phyloP scores from a whole-genome alignment of 1,140 invertebrate genomes.

The Bombus pascuorum region DNA sequence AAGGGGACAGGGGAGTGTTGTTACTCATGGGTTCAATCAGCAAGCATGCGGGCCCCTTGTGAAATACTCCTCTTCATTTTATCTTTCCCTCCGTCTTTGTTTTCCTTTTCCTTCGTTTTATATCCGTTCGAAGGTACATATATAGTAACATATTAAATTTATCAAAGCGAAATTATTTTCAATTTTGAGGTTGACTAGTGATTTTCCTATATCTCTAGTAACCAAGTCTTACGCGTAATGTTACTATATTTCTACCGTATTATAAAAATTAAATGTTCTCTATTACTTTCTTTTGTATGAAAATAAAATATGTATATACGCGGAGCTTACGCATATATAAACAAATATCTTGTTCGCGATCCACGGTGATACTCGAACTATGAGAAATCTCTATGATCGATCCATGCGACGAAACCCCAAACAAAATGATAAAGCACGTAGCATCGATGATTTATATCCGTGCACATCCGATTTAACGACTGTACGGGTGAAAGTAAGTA shows the following conservation, averaged over 20 bases:
- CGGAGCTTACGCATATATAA: no score
- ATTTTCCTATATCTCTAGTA: background rate
- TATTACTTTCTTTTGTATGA: background rate
- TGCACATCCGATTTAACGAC: slow-evolving; percentile 28
- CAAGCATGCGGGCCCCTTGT: slow-evolving; percentile 68
- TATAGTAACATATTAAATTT: background rate
- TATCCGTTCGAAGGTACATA: background rate
- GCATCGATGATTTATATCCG: slow-evolving; percentile 50
- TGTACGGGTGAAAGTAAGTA: slow-evolving; percentile 74
- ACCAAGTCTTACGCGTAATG: fast-evolving
- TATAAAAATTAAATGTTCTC: background rate
- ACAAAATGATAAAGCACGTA: slow-evolving; percentile 23
- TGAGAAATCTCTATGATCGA: background rate
- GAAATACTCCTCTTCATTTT: slow-evolving; percentile 49
- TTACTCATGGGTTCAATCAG: slow-evolving; percentile 73
- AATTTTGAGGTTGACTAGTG: background rate
- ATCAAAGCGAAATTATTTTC: background rate
- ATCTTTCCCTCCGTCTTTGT: slow-evolving; percentile 4
- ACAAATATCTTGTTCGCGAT: background rate
- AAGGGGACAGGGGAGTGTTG: slow-evolving; percentile 49
- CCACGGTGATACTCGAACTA: background rate
- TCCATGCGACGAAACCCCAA: background rate
- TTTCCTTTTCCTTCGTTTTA: background rate
- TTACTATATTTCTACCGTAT: background rate
- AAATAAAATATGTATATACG: background rate